Conservation (phyloP, 2,797 vertebrate genomes). For the Epinephelus awoara region DNA sequence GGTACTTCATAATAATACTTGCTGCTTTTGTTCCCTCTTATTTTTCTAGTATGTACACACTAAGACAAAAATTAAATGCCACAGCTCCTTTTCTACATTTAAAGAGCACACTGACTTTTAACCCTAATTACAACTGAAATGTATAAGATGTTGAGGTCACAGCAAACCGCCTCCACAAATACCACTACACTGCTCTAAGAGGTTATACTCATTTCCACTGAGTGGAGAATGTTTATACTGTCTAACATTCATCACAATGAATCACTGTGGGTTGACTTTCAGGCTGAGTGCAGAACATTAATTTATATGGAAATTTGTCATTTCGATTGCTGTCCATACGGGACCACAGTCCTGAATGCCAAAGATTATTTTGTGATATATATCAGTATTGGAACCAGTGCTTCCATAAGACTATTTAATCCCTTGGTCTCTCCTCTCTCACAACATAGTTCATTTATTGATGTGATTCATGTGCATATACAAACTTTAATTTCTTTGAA, state of each 20-base stretch:
- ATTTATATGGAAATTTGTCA: constrained; percentile 74
- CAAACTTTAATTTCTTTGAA: background rate
- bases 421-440: background rate
- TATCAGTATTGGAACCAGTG: constrained; percentile 9
- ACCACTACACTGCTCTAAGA: constrained; percentile 6
- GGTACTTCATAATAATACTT: background rate
- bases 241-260: constrained; percentile 39
- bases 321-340: constrained; percentile 49
- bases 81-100: background rate
- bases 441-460: background rate
- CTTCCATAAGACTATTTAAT: constrained; percentile 15
- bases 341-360: constrained; percentile 28
- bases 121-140: constrained; percentile 26
- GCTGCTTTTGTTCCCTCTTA: background rate
- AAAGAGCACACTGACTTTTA: constrained; percentile 22
- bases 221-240: constrained; percentile 37
- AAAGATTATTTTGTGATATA: constrained; percentile 36
- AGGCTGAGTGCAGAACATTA: constrained; percentile 50
- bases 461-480: background rate
- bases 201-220: constrained; percentile 22
- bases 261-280: constrained; percentile 39
- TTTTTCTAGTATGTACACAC: background rate
- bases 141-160: constrained; percentile 38
- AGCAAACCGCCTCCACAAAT: constrained; percentile 26
- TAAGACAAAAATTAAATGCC: background rate